phyloP scores from a whole-genome alignment of 2,797 vertebrate genomes.

The Pangasius larnaudii region DNA sequence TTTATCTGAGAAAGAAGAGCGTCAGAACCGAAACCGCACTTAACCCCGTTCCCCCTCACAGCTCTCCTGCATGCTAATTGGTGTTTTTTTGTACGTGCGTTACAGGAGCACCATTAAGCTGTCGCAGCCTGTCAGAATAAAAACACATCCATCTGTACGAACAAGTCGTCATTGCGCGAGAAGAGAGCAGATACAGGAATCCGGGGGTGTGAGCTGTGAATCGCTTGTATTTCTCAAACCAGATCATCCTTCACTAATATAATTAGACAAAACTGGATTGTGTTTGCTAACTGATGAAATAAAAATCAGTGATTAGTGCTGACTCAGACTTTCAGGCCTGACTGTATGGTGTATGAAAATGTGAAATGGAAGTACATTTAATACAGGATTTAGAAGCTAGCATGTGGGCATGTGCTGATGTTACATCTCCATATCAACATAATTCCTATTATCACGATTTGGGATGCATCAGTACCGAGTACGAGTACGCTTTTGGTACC shows the following conservation, averaged over 20 bases:
- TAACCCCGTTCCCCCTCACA: slow-evolving; percentile 2
- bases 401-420: slow-evolving; percentile 12
- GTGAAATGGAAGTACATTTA: background rate
- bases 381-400: no score
- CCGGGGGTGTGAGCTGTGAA: background rate
- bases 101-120: slow-evolving; percentile 32
- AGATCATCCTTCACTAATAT: background rate
- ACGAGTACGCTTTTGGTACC: background rate
- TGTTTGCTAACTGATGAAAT: slow-evolving; percentile 12
- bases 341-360: background rate
- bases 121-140: slow-evolving; percentile 21
- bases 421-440: background rate
- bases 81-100: background rate
- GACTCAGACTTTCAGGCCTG: slow-evolving; percentile 1
- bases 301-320: background rate
- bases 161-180: background rate
- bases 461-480: background rate
- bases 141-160: slow-evolving; percentile 3
- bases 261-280: slow-evolving; percentile 5
- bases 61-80: slow-evolving; percentile 20
- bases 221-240: background rate
- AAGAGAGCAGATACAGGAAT: background rate
- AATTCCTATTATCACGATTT: background rate
- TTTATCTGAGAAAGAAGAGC: background rate
- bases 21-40: slow-evolving; percentile 7